These are phyloP conservation scores for Monodelphis domestica DNA, from an alignment of 2,797 vertebrate species.

Conservation along the genomic window DNA sequence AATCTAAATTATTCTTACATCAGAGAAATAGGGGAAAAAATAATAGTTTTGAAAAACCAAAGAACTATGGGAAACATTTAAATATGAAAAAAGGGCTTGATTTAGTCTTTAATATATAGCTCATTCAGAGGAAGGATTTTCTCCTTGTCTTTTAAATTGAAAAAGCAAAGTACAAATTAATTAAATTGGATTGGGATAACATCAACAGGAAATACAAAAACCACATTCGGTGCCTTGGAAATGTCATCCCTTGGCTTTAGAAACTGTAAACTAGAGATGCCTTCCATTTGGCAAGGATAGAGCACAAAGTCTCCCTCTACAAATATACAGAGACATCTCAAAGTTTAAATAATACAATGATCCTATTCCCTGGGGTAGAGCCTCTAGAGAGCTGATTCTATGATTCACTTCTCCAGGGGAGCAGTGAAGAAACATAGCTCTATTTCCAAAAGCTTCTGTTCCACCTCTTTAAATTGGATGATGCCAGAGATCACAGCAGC, in stretches of 20 bases:
- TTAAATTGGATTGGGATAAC: constrained; percentile 19
- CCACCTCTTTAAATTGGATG: not conserved
- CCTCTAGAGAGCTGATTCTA: not conserved
- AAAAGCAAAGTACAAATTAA: constrained; percentile 12
- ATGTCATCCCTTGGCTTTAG: constrained; percentile 16
- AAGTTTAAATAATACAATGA: not conserved
- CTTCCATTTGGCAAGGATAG: constrained; percentile 1
- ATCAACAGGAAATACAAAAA: not conserved
- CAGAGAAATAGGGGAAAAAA: not conserved
- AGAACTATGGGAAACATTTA: not conserved
- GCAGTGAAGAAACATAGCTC: not conserved
- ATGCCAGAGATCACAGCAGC: not conserved
- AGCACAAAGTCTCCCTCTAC: not conserved
- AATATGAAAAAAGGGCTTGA: not conserved
- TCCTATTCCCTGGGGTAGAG: not conserved
- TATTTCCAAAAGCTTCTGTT: not conserved
- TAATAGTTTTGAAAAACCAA: not conserved
- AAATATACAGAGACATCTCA: not conserved
- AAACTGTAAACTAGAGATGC: not conserved
- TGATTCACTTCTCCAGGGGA: not conserved
- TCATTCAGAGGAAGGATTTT: not conserved
- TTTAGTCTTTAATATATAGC: constrained; percentile 16
- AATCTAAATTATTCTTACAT: not conserved
- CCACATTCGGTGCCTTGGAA: not conserved
- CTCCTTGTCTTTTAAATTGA: constrained; percentile 28